These are phyloP conservation scores for Gymnoscelis rufifasciata DNA, from an alignment of 2,888 invertebrate species.

Conservation along the genomic window DNA sequence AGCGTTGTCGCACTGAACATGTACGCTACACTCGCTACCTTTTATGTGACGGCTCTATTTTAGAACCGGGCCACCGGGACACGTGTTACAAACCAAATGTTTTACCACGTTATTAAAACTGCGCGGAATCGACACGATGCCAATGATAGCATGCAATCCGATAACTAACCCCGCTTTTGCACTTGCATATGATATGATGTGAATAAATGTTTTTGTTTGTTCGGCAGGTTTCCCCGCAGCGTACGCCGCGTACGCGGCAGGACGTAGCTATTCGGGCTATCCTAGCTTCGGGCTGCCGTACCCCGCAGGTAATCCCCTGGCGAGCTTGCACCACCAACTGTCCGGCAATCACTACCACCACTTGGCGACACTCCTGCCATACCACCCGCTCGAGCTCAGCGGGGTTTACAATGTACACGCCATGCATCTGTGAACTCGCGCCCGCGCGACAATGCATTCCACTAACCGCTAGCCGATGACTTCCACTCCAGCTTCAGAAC, in stretches of 20 bases:
- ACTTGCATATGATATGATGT: conserved; percentile 26
- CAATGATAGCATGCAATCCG: conserved; percentile 54
- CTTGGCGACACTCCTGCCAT: conserved; percentile 81
- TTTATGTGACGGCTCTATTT: conserved; percentile 68
- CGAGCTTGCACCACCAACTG: conserved; percentile 87
- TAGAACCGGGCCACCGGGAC: conserved; percentile 58
- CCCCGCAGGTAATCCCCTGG: conserved; percentile 95
- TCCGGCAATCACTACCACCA: conserved; percentile 81
- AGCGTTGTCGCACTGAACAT: conserved; percentile 56
- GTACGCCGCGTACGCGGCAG: conserved; percentile 97
- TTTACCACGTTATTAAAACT: conserved; percentile 42
- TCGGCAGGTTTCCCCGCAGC: conserved; percentile 95
- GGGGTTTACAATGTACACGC: conserved; percentile 86
- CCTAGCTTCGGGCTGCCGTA: conserved; percentile 98
- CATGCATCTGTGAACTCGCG: conserved; percentile 87
- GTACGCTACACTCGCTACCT: conserved; percentile 58
- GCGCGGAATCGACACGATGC: conserved; percentile 34
- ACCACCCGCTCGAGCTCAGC: conserved; percentile 83
- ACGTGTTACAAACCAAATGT: conserved; percentile 50
- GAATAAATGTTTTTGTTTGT: conserved; percentile 57
- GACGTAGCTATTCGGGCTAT: conserved; percentile 97
- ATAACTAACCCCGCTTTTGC: conserved; percentile 49
- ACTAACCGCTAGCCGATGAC: conserved; percentile 60
- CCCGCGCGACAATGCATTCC: conserved; percentile 75
- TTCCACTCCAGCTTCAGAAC: conserved; percentile 53